Conservation (phyloP, 2,113 vertebrate genomes). For the Chaenocephalus aceratus region DNA sequence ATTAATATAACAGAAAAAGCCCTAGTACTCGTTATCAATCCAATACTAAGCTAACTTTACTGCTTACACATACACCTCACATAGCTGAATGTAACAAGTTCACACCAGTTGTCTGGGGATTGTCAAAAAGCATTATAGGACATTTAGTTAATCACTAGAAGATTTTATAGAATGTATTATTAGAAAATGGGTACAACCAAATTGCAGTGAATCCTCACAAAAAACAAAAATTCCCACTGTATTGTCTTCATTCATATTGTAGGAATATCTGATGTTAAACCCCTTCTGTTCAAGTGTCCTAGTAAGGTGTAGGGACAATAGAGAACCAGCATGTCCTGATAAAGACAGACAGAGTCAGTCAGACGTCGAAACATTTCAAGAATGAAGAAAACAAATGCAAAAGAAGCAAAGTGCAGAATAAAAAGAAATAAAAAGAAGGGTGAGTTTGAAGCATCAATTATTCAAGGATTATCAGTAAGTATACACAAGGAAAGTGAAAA, state of each 20-base stretch:
- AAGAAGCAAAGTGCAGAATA: not conserved
- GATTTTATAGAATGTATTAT: not conserved
- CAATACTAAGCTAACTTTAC: not conserved
- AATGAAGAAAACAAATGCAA: slow-evolving; percentile 2
- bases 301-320: not conserved
- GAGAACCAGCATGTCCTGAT: slow-evolving; percentile 9
- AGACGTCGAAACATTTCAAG: slow-evolving; percentile 23
- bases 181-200: not conserved
- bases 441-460: slow-evolving; percentile 65
- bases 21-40: not conserved
- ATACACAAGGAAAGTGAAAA: slow-evolving; percentile 45
- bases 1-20: not conserved
- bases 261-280: not conserved
- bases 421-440: slow-evolving; percentile 19
- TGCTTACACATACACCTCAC: not conserved
- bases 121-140: not conserved
- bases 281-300: not conserved
- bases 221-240: not conserved
- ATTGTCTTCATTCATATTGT: not conserved
- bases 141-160: slow-evolving; percentile 3
- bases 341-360: not conserved
- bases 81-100: not conserved
- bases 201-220: not conserved
- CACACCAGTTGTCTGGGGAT: not conserved
- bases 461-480: slow-evolving; percentile 68